A percentile compares a stretch with the other conserved stretches of the same genome.
Conservation (phyloP, 2,888 invertebrate genomes). For the Abrostola triplasia region DNA sequence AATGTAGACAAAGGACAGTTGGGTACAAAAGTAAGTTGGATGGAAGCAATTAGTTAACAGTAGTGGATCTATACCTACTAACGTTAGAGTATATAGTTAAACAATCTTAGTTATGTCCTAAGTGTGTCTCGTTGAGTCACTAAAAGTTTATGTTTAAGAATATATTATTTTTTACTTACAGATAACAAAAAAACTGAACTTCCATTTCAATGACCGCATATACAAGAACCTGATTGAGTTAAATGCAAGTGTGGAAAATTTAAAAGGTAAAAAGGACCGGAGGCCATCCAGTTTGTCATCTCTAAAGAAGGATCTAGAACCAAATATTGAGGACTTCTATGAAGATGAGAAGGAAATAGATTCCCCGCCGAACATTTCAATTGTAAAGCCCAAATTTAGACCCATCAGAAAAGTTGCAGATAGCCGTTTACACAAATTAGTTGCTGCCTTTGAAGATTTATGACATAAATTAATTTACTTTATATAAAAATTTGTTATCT, state of each 20-base stretch:
- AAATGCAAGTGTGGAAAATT: conserved; percentile 71
- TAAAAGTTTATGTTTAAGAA: no score
- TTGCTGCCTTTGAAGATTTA: conserved; percentile 78
- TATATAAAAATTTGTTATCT: conserved; percentile 34
- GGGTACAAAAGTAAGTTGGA: conserved; percentile 68
- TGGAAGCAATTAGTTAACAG: no score
- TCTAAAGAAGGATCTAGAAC: conserved; percentile 79
- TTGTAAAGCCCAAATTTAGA: conserved; percentile 73
- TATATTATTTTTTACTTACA: conserved; percentile 60
- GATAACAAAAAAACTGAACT: conserved; percentile 82
- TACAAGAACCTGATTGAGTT: conserved; percentile 83
- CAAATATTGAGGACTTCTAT: conserved; percentile 83
- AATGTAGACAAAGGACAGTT: conserved; percentile 66
- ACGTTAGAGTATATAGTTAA: no score
- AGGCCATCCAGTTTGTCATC: conserved; percentile 55
- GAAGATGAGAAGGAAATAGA: conserved; percentile 75
- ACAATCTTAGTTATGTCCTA: no score
- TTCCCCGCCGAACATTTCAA: conserved; percentile 70
- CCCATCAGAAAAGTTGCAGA: conserved; percentile 72
- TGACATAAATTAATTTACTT: conserved; percentile 57
- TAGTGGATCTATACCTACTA: no score
- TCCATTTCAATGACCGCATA: conserved; percentile 82
- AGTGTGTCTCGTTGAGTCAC: no score
- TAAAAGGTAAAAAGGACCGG: conserved; percentile 68
- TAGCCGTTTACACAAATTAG: conserved; percentile 74